A percentile compares a stretch with the other conserved stretches of the same genome.
These are phyloP conservation scores for Smittia aterrima DNA, from an alignment of 2,888 invertebrate genomes.

Conservation along the genomic window DNA sequence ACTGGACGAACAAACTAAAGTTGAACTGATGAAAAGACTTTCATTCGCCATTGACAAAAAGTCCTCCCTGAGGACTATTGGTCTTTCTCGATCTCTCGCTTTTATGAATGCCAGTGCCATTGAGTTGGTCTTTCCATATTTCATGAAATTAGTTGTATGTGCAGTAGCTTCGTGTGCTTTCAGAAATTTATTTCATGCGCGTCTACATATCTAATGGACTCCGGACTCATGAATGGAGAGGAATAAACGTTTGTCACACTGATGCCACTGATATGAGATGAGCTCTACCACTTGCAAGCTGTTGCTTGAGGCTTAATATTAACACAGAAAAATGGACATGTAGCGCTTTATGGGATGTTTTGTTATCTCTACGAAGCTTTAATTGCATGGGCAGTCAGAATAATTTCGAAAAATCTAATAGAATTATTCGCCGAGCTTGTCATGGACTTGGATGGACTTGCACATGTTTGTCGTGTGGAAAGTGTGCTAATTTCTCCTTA, in stretches of 20 bases:
- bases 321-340: background rate
- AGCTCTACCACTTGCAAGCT: background rate
- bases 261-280: background rate
- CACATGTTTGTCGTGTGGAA: background rate
- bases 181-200: background rate
- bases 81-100: background rate
- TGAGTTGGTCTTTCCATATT: background rate
- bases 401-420: background rate
- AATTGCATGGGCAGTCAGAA: background rate
- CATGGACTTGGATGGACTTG: too few species aligned
- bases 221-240: background rate
- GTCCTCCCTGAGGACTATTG: background rate
- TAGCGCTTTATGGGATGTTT: background rate
- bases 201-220: conserved; percentile 2
- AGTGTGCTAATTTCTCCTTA: background rate
- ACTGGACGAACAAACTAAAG: background rate
- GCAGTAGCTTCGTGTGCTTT: background rate
- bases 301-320: conserved; percentile 7
- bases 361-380: background rate
- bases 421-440: background rate
- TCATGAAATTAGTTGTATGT: conserved; percentile 1
- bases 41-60: conserved; percentile 5
- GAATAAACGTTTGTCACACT: conserved; percentile 3
- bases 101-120: background rate
- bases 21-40: background rate